Conservation (phyloP, 2,888 invertebrate species). For the Catocala fraxini region DNA sequence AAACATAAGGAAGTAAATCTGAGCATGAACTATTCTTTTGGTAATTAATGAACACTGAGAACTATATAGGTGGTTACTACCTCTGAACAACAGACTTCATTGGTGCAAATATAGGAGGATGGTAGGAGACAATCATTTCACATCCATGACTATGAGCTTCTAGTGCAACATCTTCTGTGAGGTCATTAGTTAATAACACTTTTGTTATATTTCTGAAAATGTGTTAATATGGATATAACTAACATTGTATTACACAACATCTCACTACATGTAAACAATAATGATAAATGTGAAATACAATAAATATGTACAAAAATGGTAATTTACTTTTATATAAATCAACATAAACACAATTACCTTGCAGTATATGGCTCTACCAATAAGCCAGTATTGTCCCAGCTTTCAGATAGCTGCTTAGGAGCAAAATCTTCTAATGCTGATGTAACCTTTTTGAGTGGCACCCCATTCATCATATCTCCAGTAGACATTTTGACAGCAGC, state of each 20-base stretch:
- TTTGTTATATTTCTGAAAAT: conserved; percentile 84
- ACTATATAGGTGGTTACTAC: conserved; percentile 72
- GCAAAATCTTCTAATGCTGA: conserved; percentile 90
- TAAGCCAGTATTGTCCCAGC: conserved; percentile 98
- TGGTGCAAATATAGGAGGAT: conserved; percentile 97
- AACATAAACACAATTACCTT: conserved; percentile 63
- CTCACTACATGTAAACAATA: too few species aligned
- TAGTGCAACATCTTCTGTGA: conserved; percentile 94
- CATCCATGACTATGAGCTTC: conserved; percentile 91
- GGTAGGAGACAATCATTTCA: conserved; percentile 96
- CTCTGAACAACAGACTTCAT: conserved; percentile 93
- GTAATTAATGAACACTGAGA: too few species aligned
- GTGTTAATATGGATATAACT: conserved; percentile 13
- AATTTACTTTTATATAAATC: too few species aligned
- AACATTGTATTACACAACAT: too few species aligned
- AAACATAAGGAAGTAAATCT: conserved; percentile 30
- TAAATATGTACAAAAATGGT: too few species aligned
- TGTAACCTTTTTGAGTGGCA: conserved; percentile 84
- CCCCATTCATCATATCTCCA: conserved; percentile 68
- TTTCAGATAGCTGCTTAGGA: conserved; percentile 91
- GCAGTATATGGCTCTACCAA: conserved; percentile 92
- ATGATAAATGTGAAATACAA: too few species aligned
- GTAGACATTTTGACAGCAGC: conserved; percentile 63
- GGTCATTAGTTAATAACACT: conserved; percentile 96
- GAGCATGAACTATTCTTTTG: too few species aligned